Evolutionary conservation across 1,140 invertebrate species (phyloP).

Genomic region (Bombus cullumanus): DNA sequence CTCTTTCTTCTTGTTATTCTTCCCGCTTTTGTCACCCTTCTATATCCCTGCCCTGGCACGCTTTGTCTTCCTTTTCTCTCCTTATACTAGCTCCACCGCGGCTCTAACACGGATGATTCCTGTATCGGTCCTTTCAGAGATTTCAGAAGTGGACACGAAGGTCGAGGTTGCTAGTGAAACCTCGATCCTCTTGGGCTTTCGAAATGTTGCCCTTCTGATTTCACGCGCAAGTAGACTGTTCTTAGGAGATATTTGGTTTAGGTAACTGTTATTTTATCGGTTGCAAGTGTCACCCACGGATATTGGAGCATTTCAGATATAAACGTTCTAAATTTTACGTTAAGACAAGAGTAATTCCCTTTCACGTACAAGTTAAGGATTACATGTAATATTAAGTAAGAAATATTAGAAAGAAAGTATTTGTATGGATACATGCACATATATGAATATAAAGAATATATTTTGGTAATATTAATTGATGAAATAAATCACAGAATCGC

Average conservation of each 20-base stretch:
- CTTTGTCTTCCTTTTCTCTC: background rate
- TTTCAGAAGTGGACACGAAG: background rate
- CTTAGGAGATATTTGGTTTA: background rate
- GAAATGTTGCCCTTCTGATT: background rate
- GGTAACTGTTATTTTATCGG: too few species aligned
- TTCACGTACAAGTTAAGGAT: background rate
- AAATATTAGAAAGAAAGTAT: background rate
- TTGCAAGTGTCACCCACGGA: background rate
- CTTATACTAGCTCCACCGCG: background rate
- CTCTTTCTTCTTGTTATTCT: slow-evolving; percentile 63
- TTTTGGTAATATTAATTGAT: too few species aligned
- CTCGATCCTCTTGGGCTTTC: background rate
- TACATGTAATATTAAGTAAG: background rate
- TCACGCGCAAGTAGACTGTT: background rate
- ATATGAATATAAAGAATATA: too few species aligned
- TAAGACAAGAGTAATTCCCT: background rate
- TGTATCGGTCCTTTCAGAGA: background rate
- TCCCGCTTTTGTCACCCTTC: background rate
- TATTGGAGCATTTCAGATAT: background rate
- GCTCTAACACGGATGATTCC: background rate
- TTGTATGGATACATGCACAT: too few species aligned
- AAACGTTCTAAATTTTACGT: too few species aligned
- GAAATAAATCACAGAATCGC: too few species aligned
- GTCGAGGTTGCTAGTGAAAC: background rate
- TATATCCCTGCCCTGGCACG: background rate